phyloP scores from a whole-genome alignment of 2,888 invertebrate genomes.

The Marasmarcha lunaedactyla region DNA sequence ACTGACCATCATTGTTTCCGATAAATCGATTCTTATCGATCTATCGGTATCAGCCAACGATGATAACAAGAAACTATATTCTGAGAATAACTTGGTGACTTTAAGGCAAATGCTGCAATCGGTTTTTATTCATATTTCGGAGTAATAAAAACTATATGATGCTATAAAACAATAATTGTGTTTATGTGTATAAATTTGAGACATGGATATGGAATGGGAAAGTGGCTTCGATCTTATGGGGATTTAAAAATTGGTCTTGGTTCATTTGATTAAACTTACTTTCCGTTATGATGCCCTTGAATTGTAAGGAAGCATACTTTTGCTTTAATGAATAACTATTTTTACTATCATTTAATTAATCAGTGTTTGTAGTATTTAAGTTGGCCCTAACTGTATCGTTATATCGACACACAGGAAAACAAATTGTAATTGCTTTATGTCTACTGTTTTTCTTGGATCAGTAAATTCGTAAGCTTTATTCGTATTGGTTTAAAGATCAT shows the following conservation, averaged over 20 bases:
- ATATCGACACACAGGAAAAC: conserved; percentile 32
- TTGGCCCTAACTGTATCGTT: conserved; percentile 33
- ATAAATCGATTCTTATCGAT: conserved; percentile 22
- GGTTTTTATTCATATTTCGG: conserved; percentile 20
- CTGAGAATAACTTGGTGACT: neutral
- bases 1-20: conserved; percentile 27
- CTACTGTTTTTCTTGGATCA: conserved; percentile 16
- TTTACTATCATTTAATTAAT: conserved; percentile 49
- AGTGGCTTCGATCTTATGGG: neutral
- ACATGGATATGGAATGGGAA: neutral
- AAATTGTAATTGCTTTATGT: conserved; percentile 33
- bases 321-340: conserved; percentile 36
- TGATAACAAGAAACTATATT: conserved; percentile 11
- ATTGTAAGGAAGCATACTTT: no score
- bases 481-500: conserved; percentile 11
- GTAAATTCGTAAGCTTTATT: neutral
- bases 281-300: no score
- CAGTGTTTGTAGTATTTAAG: conserved; percentile 32
- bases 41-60: conserved; percentile 22
- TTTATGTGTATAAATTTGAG: neutral
- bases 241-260: no score
- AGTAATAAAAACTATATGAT: no score
- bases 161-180: no score
- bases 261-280: no score
- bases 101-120: conserved; percentile 14